These are phyloP conservation scores for Cosmia pyralina DNA, from an alignment of 2,888 invertebrate genomes.

Conservation along the genomic window DNA sequence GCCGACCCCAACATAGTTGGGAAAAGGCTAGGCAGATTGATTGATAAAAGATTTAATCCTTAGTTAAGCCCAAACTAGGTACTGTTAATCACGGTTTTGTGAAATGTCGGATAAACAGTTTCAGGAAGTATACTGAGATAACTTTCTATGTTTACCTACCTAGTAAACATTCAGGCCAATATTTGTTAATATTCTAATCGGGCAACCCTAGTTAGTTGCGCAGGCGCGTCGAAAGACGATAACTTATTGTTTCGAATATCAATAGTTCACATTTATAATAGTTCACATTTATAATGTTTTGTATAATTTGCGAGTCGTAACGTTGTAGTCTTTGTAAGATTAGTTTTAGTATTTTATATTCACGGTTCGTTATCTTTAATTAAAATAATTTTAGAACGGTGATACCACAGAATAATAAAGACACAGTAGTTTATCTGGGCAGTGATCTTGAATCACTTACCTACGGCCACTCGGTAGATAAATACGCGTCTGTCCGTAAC, in stretches of 20 bases:
- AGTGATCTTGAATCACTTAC: no score
- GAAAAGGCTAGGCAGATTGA: no score
- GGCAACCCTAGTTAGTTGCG: constrained; percentile 43
- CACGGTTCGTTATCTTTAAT: constrained; percentile 26
- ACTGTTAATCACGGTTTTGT: background rate
- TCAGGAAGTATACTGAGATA: background rate
- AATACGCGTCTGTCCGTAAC: no score
- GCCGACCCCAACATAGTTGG: no score
- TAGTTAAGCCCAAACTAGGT: background rate
- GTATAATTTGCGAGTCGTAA: constrained; percentile 46
- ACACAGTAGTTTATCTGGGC: no score
- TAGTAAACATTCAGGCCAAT: background rate
- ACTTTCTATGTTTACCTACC: no score
- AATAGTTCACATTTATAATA: no score
- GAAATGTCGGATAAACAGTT: background rate
- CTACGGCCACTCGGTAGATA: no score
- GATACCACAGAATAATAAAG: background rate
- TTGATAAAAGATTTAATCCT: background rate
- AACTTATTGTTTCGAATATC: constrained; percentile 55
- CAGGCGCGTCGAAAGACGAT: constrained; percentile 53
- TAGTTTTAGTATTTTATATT: constrained; percentile 25
- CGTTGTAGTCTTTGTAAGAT: constrained; percentile 23
- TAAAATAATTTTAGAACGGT: constrained; percentile 30
- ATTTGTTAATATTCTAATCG: constrained; percentile 1
- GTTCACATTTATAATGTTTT: constrained; percentile 45